Percentiles rank a stretch among this genome's conserved stretches.
Evolutionary conservation across 2,888 invertebrate genomes (phyloP).

Genomic region (Tortricodes alternella): DNA sequence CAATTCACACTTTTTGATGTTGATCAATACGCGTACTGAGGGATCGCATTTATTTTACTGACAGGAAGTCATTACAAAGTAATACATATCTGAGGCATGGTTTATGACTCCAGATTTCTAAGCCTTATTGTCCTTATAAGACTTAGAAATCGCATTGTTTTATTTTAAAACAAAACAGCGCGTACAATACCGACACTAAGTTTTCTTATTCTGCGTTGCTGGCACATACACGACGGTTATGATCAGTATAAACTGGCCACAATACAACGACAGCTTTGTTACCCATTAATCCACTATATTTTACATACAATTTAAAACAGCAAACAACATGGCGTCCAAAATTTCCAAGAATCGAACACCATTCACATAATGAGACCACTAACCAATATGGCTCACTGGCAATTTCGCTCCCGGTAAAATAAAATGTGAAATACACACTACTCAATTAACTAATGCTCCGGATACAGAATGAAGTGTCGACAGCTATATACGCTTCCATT

Average conservation of each 20-base stretch:
- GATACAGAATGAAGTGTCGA: slow-evolving; percentile 42
- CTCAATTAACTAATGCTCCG: slow-evolving; percentile 47
- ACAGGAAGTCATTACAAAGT: no score
- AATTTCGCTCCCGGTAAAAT: slow-evolving; percentile 7
- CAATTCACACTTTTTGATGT: no score
- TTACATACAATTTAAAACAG: slow-evolving; percentile 1
- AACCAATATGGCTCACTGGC: not conserved
- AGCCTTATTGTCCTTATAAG: no score
- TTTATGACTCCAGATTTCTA: no score
- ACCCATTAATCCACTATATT: slow-evolving; percentile 22
- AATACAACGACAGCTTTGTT: not conserved
- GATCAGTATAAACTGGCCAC: not conserved
- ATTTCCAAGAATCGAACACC: not conserved
- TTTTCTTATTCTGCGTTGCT: no score
- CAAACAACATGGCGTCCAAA: not conserved
- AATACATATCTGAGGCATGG: no score
- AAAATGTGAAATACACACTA: slow-evolving; percentile 38
- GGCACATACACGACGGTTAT: no score
- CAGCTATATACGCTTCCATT: slow-evolving; percentile 23
- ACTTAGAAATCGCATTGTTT: no score
- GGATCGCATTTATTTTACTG: no score
- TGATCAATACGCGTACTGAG: no score
- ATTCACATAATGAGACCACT: not conserved
- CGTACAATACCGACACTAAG: no score
- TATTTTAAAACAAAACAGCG: no score